Base-by-base conservation (phyloP, 2,113 vertebrate genomes). In the Callospermophilus lateralis region DNA sequence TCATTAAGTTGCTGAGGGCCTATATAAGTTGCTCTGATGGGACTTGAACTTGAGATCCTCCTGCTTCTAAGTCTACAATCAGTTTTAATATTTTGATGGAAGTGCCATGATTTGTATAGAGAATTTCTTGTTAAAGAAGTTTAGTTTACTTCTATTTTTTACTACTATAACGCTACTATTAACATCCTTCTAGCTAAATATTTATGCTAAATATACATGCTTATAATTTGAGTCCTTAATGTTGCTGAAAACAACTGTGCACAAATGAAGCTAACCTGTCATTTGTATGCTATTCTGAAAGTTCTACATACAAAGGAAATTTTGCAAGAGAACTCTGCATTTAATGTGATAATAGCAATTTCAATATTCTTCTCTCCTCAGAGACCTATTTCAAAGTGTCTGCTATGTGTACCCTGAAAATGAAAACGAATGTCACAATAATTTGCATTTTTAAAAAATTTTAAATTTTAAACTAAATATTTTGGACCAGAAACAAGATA, bases 351-450 rank as follows among this genome's bases (percentile, higher is more conserved):
- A 73, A 68, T 53, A 79, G 55, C 90, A 45, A 92, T 88, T 87
- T 96, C 67, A 58, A 22, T 86, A 12, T 80, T 96, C 28, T 42
- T 55, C 73, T 88, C 10, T 72, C 34, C 34, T 91, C 39, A 72
- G 22, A 87, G 48, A 91, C 17, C 4, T 86, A 88, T 39, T 89
- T 90, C 45, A 80, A 97, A 94, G 39, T 84, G 48, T 81, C 53
- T 94, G 8, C 2, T 15, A 70, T 9, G 11, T 55, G 34, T 26
- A 39, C 0, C 8, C 6, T 70, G 39, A 28, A 58, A 72, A 48
- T 87, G 67, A 37, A 95, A 84, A 53, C 63, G n/a, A 96, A 55
- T 37, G 53, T 51, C 22, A 94, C 63, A 88, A 88, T 87, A 95
- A 61, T 90, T 73, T 94, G 16, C 19, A 94, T 63, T 85, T 89